Evolutionary conservation across 1,140 invertebrate species (phyloP).

Genomic region (Rhizoglyphus robini): DNA sequence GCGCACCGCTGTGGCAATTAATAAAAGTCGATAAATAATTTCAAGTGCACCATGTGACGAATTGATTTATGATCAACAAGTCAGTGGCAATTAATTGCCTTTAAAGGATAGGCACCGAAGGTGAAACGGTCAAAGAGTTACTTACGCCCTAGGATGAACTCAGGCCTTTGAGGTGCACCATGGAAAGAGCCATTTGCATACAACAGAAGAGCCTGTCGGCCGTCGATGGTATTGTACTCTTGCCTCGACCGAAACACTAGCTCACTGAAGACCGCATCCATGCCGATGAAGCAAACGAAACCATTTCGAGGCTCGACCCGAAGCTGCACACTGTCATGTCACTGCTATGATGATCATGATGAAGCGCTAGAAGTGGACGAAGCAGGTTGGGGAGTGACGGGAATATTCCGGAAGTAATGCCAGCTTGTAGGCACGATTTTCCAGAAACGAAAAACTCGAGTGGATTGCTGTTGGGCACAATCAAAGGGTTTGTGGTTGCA

Average conservation of each 20-base stretch:
- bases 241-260: background rate
- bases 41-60: no score
- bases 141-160: background rate
- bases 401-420: background rate
- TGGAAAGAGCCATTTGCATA: slow-evolving; percentile 8
- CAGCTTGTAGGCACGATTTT: background rate
- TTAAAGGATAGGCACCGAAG: no score
- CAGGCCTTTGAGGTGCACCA: slow-evolving; percentile 1
- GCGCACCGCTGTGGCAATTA: no score
- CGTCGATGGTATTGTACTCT: background rate
- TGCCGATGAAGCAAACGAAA: background rate
- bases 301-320: background rate
- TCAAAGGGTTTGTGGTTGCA: no score
- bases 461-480: background rate
- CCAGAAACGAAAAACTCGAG: background rate
- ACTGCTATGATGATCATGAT: background rate
- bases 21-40: no score
- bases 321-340: background rate
- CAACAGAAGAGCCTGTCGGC: background rate
- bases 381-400: background rate
- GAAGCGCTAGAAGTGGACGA: background rate
- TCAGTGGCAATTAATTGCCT: no score
- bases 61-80: no score
- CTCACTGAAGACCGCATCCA: background rate
- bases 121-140: no score